Evolutionary conservation across 2,888 invertebrate genomes (phyloP).

Genomic region (Drosophila affinis): DNA sequence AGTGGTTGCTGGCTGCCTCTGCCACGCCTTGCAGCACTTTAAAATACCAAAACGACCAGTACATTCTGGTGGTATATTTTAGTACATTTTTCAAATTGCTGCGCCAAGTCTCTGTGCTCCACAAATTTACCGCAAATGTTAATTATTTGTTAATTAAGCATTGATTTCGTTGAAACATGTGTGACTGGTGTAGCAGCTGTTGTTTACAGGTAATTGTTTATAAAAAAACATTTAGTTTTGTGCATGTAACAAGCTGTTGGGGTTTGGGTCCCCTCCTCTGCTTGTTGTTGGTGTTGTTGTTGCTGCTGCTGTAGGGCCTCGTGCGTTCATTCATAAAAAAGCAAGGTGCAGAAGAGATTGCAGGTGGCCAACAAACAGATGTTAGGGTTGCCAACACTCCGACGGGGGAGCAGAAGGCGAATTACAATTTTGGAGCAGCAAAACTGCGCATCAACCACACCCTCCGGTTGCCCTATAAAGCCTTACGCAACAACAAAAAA

Average conservation of each 20-base stretch:
- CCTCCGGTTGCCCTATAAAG: constrained; percentile 82
- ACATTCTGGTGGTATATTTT: constrained; percentile 39
- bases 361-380: constrained; percentile 30
- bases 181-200: background rate
- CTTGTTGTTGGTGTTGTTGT: constrained; percentile 19
- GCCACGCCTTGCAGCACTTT: constrained; percentile 32
- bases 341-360: constrained; percentile 40
- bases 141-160: background rate
- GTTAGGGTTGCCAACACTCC: constrained; percentile 22
- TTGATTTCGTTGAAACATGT: background rate
- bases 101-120: constrained; percentile 7
- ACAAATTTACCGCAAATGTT: background rate
- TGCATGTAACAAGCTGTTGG: constrained; percentile 5
- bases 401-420: constrained; percentile 15
- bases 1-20: background rate
- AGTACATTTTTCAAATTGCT: constrained; percentile 17
- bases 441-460: constrained; percentile 46
- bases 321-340: constrained; percentile 74
- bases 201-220: background rate
- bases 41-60: constrained; percentile 8
- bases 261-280: background rate
- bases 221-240: background rate
- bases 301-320: constrained; percentile 25
- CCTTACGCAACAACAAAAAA: constrained; percentile 76
- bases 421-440: background rate